Percentiles rank a stretch among this genome's conserved stretches.
Evolutionary conservation across 1,140 invertebrate genomes (phyloP).

Genomic region (Lucilia cuprina): DNA sequence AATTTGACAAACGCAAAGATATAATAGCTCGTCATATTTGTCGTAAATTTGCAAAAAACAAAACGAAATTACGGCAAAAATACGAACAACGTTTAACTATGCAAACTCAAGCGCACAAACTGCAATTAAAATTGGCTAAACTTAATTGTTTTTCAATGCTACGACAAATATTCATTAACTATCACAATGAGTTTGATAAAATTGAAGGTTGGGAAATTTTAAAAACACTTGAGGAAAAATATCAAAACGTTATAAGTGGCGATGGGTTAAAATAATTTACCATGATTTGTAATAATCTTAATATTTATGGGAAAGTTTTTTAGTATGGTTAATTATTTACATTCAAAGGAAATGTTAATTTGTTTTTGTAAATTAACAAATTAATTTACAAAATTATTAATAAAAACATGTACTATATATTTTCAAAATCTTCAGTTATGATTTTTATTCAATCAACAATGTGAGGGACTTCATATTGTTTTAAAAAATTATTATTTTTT

Average conservation of each 20-base stretch:
- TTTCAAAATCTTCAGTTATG: too few relatives aligned
- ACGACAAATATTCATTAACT: constrained; percentile 36
- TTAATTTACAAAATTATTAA: too few relatives aligned
- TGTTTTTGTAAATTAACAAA: too few relatives aligned
- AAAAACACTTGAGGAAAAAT: constrained; percentile 31
- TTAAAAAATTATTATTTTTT: too few relatives aligned
- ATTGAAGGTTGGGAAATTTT: constrained; percentile 35
- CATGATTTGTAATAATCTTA: neutral
- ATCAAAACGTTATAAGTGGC: constrained; percentile 33
- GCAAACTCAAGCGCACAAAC: constrained; percentile 11
- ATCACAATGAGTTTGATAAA: neutral
- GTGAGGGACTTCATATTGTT: too few relatives aligned
- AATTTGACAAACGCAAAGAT: constrained; percentile 22
- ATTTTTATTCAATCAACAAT: too few relatives aligned
- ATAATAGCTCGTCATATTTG: constrained; percentile 17
- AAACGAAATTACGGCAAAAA: constrained; percentile 18
- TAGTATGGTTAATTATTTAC: too few relatives aligned
- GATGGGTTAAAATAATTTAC: neutral
- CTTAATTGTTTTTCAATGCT: constrained; percentile 36
- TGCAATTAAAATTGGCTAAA: constrained; percentile 37
- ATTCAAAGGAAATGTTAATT: too few relatives aligned
- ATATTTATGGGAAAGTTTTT: neutral
- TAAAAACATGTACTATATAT: too few relatives aligned
- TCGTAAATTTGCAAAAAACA: constrained; percentile 23
- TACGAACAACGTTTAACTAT: constrained; percentile 34